Evolutionary conservation across 2,888 invertebrate species (phyloP).

Genomic region (Hirtodrosophila alboralis): DNA sequence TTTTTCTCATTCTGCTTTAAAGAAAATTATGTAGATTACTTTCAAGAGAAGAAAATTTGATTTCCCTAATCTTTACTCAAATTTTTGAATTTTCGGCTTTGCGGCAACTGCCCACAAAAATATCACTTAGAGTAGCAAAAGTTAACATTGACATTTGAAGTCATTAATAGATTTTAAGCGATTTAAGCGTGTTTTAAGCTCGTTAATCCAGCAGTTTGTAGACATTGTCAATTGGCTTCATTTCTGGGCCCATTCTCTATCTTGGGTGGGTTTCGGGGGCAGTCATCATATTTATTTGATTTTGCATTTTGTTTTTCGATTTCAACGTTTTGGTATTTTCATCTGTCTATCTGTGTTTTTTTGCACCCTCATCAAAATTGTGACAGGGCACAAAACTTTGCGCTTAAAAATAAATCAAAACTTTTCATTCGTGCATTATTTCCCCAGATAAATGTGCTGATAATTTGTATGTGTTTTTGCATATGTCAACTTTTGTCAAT

Average conservation of each 20-base stretch:
- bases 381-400: conserved; percentile 73
- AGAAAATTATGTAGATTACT: too few relatives aligned
- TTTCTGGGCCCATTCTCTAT: conserved; percentile 30
- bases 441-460: conserved; percentile 77
- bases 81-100: conserved; percentile 8
- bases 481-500: conserved; percentile 80
- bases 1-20: too few relatives aligned
- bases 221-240: conserved; percentile 46
- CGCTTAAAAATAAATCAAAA: conserved; percentile 80
- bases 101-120: conserved; percentile 23
- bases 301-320: conserved; percentile 67
- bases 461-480: conserved; percentile 73
- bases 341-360: conserved; percentile 19
- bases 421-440: conserved; percentile 71
- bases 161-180: conserved; percentile 61
- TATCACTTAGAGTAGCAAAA: conserved; percentile 13
- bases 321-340: conserved; percentile 31
- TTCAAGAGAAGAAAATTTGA: too few relatives aligned
- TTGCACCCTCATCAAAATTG: conserved; percentile 73
- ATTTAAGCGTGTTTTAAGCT: conserved; percentile 57
- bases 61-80: too few relatives aligned
- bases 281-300: conserved; percentile 70
- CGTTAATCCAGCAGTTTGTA: conserved; percentile 28
- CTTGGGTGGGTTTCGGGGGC: conserved; percentile 7
- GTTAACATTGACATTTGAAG: conserved; percentile 36